phyloP scores from a whole-genome alignment of 2,888 invertebrate species.

The Phlogophora meticulosa region DNA sequence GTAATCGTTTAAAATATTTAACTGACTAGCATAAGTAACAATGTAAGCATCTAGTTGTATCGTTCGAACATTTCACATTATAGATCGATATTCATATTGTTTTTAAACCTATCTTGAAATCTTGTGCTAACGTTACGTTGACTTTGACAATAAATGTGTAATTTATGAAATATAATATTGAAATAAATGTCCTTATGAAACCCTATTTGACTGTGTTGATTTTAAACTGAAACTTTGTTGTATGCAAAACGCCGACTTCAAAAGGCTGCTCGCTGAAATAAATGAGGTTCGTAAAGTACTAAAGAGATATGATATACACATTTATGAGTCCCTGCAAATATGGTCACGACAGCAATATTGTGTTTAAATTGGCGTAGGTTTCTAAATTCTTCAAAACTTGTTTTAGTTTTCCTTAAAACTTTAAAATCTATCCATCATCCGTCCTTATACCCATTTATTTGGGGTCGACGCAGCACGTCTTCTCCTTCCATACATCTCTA shows the following conservation, averaged over 20 bases:
- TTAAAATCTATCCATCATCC: no score
- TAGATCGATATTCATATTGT: slow-evolving; percentile 68
- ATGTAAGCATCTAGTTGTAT: slow-evolving; percentile 63
- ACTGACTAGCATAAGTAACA: slow-evolving; percentile 69
- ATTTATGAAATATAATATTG: slow-evolving; percentile 82
- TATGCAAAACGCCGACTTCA: slow-evolving; percentile 29
- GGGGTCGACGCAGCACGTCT: no score
- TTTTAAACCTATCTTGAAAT: slow-evolving; percentile 75
- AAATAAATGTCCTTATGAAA: slow-evolving; percentile 84
- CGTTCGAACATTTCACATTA: slow-evolving; percentile 71
- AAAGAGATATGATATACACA: slow-evolving; percentile 23
- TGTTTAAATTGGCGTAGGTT: background rate
- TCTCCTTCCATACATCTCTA: no score
- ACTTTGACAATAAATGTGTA: slow-evolving; percentile 91
- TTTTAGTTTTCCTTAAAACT: background rate
- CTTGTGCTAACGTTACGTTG: slow-evolving; percentile 88
- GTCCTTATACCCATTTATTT: no score
- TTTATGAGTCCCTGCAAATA: background rate
- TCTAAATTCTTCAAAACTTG: no score
- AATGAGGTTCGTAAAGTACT: slow-evolving; percentile 16
- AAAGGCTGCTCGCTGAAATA: slow-evolving; percentile 34
- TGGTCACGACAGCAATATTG: slow-evolving; percentile 5
- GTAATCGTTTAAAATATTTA: slow-evolving; percentile 66
- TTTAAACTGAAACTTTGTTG: slow-evolving; percentile 33
- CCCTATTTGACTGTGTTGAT: slow-evolving; percentile 58